Conservation (phyloP, 1,140 invertebrate species). For the Heliconius melpomene region DNA sequence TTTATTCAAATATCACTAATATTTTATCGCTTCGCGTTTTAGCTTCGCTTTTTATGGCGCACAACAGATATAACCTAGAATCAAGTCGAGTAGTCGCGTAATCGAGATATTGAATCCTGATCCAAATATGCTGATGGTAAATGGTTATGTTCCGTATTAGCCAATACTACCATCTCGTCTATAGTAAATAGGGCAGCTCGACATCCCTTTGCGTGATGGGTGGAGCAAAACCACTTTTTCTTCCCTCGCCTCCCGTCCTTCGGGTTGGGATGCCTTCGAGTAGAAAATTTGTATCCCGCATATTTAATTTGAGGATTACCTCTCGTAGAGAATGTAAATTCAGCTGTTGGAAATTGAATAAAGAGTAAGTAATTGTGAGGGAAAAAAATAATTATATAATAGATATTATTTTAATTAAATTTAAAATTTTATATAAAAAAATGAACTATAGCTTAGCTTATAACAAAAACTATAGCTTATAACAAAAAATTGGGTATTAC, state of each 20-base stretch:
- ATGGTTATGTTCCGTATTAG: slow-evolving; percentile 41
- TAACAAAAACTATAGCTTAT: no score
- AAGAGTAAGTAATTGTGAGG: neutral
- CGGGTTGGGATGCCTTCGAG: neutral
- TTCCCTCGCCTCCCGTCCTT: slow-evolving; percentile 10
- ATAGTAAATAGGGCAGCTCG: slow-evolving; percentile 38
- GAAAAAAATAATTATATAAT: no score
- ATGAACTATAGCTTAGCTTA: no score
- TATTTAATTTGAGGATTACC: slow-evolving; percentile 30
- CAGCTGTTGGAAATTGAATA: slow-evolving; percentile 18
- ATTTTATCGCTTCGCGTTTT: no score
- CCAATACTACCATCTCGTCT: slow-evolving; percentile 25
- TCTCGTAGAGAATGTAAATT: slow-evolving; percentile 31
- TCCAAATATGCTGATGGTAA: neutral
- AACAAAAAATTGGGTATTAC: no score
- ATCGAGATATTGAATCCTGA: no score
- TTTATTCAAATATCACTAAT: no score
- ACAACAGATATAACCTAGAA: neutral
- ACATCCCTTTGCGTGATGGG: slow-evolving; percentile 44
- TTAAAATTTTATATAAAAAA: no score
- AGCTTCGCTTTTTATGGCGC: no score
- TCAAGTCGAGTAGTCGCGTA: neutral
- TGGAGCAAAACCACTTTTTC: slow-evolving; percentile 49
- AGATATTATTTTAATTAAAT: no score
- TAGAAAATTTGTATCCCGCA: slow-evolving; percentile 25